Base-by-base conservation (phyloP, 2,113 vertebrate genomes). In the Barbus barbus region DNA sequence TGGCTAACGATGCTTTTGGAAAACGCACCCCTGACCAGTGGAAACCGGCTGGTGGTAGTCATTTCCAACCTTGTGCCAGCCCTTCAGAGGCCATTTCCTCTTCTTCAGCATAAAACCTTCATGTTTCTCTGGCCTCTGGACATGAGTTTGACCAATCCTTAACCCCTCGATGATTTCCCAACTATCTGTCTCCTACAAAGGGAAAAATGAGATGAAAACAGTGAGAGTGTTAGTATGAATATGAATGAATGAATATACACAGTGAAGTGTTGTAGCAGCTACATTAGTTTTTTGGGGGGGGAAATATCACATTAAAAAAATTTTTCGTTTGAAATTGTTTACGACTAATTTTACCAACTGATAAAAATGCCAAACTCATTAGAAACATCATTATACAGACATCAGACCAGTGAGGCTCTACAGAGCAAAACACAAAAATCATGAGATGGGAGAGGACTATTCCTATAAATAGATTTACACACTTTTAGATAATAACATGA, bases 91-190 rank as follows among this genome's bases (percentile, higher is more conserved):
- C 98, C 98, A 99, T 95, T 99, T 99, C 93, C 98, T 94, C 93
- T 98, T 99, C 93, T 99, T 99, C 91, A 99, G 92, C 97, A 99
- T 98, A 91, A 99, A 99, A 16, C 98, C 98, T 91, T 99, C 98
- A 26, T 99, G 96, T 91, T 97, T 99, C 84, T 99, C 97, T 88
- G 98, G 97, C 90, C 96, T 96, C 93, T 97, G 97, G 85, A 99
- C 96, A 89, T 96, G 97, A 86, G 97, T 97, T 88, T 99, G 97
- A 78, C 98, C 98, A 86, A 99, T 98, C 94, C 97, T 99, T 91
- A 99, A 92, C 65, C 98, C 98, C 91, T 99, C 97, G 85, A 99
- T 97, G 93, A 99, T 99, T 93, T 99, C 97, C 98, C 97, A 99
- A 92, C 95, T 99, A 94, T 99, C 97, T 83, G 95, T 93, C 90